phyloP scores from a whole-genome alignment of 2,113 vertebrate genomes.

The Steatornis caripensis region DNA sequence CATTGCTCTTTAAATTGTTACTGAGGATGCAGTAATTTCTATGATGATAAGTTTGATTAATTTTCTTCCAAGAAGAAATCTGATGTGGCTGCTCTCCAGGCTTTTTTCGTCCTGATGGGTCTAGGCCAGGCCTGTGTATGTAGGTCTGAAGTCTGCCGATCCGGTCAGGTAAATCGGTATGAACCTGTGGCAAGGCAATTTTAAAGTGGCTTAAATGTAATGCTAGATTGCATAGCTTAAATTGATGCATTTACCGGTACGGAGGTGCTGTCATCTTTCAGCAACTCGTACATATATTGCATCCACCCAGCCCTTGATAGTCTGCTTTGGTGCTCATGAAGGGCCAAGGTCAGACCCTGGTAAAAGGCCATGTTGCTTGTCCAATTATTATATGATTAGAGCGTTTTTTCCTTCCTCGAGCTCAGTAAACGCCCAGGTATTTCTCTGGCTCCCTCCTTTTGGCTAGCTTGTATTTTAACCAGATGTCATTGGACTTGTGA shows the following conservation, averaged over 20 bases:
- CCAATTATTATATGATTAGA: not conserved
- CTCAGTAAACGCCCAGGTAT: not conserved
- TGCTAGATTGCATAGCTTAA: not conserved
- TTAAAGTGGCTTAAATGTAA: not conserved
- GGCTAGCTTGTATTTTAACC: not conserved
- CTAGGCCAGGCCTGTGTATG: not conserved
- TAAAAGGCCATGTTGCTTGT: not conserved
- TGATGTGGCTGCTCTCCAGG: not conserved
- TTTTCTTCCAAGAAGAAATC: not conserved
- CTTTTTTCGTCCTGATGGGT: not conserved
- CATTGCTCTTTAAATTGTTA: not conserved
- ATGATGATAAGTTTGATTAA: not conserved
- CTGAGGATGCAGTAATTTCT: not conserved
- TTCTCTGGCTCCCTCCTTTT: not conserved
- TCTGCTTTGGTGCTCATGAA: not conserved
- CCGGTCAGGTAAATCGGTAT: not conserved
- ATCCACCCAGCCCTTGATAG: not conserved
- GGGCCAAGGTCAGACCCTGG: not conserved
- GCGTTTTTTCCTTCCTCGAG: not conserved
- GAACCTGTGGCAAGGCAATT: not conserved
- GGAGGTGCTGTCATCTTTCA: not conserved
- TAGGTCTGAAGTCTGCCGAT: not conserved
- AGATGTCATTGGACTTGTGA: not conserved
- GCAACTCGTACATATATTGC: fast-evolving
- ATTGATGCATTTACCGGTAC: not conserved